Evolutionary conservation across 1,140 invertebrate species (phyloP), one percentile per base, ranked within the genome.

Genomic region (Hormaphis cornu): DNA sequence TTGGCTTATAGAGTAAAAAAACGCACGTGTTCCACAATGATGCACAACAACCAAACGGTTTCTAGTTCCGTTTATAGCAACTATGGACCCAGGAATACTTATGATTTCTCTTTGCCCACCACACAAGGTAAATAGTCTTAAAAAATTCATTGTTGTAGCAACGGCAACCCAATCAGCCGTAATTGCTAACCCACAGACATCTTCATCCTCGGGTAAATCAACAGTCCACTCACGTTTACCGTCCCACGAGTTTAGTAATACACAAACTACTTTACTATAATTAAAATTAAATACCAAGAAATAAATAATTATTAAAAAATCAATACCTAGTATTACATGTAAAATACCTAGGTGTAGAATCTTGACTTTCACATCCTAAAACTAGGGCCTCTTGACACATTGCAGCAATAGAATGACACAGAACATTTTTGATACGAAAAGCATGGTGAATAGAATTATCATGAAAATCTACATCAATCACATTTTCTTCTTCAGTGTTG

Each of bases 381-480:
- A 88, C 85, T 5, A 96, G 77, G 37, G 88, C 91, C 70, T 89
- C 83, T 3, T 81, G 79, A 22, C 91, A 93, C 48, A 98, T 76
- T 48, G 88, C 87, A 26, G 91, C 94, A 82, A 98, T 86, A 14
- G 86, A 88, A 76, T 90, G 87, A 72, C 85, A 83, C 8, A 87
- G 79, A 75, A 87, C 85, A 80, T 97, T 98, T 73, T 85, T 86
- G 28, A 97, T 82, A 77, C 95, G 89, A 75, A 97, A 86, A 7
- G 89, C 85, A 79, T 95, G 93, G 80, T 98, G 93, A 40, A 90
- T 79, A n/a, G 85, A 83, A 0, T 87, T 84, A 80, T 98, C 92
- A 75, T 97, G 93, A 80, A 98, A 98, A 76, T 97, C 93, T 10
- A 97, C 88, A 78, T 97, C 93, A 70, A 98, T 95, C 20, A 85